Conservation (phyloP, 2,888 invertebrate species). For the Nomada fabriciana region DNA sequence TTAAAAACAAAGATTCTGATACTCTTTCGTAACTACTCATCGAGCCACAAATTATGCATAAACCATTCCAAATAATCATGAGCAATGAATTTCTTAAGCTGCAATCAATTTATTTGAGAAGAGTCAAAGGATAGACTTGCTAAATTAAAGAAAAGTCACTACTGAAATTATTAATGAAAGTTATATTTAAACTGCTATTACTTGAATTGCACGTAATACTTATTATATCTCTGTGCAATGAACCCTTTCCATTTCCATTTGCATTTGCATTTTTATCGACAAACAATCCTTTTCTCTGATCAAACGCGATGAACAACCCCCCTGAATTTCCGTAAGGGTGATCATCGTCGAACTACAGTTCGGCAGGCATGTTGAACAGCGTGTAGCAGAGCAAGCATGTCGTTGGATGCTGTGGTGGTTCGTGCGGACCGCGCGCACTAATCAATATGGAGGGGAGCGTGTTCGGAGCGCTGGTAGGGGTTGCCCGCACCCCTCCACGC, state of each 20-base stretch:
- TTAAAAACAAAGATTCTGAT: slow-evolving; percentile 1
- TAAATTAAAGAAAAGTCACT: too few species aligned
- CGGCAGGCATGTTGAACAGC: slow-evolving; percentile 65
- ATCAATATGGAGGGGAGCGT: slow-evolving; percentile 78
- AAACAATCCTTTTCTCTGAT: neutral
- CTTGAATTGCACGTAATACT: too few species aligned
- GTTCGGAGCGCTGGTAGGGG: slow-evolving; percentile 52
- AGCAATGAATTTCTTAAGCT: too few species aligned
- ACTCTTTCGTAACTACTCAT: neutral
- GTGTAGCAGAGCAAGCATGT: slow-evolving; percentile 53
- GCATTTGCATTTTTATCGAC: too few species aligned
- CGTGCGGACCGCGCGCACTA: slow-evolving; percentile 72
- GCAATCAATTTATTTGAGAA: too few species aligned
- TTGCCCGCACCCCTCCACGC: neutral
- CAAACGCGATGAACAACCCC: neutral
- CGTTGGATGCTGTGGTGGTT: slow-evolving; percentile 63
- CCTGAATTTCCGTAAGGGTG: neutral
- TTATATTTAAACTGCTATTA: too few species aligned
- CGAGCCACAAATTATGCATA: neutral
- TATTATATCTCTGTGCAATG: too few species aligned
- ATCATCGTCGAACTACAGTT: slow-evolving; percentile 51
- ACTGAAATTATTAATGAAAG: too few species aligned
- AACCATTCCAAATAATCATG: neutral
- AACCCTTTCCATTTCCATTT: too few species aligned
- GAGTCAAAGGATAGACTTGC: too few species aligned